Evolutionary conservation across 2,888 invertebrate genomes (phyloP).

Genomic region (Erpobdella octoculata): DNA sequence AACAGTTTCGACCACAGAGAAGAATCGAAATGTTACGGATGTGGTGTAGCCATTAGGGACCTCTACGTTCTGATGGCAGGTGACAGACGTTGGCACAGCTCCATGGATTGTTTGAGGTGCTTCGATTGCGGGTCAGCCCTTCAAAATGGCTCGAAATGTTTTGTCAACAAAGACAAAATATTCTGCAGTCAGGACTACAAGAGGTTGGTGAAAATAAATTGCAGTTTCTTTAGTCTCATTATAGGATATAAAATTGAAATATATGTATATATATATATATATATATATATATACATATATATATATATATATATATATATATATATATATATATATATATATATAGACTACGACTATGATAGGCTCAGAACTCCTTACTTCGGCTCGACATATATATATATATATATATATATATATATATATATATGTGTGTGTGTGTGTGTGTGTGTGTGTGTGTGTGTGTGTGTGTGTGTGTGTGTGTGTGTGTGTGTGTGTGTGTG

Average conservation of each 20-base stretch:
- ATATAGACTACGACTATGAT: too few relatives aligned
- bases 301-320: conserved; percentile 3
- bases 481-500: conserved; percentile 8
- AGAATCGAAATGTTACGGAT: not conserved
- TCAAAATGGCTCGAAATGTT: not conserved
- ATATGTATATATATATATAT: not conserved
- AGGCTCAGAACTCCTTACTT: too few relatives aligned
- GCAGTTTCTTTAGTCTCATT: too few relatives aligned
- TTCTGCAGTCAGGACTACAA: conserved; percentile 5
- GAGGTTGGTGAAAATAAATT: not conserved
- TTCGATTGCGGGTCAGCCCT: not conserved
- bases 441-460: not conserved
- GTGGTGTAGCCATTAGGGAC: not conserved
- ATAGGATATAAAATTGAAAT: too few relatives aligned
- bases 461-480: not conserved
- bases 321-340: conserved; percentile 4
- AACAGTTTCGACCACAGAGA: conserved; percentile 1
- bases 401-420: conserved; percentile 8
- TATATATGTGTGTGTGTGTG: not conserved
- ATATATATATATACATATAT: not conserved
- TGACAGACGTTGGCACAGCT: not conserved
- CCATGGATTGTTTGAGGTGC: not conserved
- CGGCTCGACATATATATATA: too few relatives aligned
- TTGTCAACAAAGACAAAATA: not conserved
- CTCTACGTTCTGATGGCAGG: not conserved